Conservation (phyloP, 2,797 vertebrate genomes). For the Gouania willdenowi region DNA sequence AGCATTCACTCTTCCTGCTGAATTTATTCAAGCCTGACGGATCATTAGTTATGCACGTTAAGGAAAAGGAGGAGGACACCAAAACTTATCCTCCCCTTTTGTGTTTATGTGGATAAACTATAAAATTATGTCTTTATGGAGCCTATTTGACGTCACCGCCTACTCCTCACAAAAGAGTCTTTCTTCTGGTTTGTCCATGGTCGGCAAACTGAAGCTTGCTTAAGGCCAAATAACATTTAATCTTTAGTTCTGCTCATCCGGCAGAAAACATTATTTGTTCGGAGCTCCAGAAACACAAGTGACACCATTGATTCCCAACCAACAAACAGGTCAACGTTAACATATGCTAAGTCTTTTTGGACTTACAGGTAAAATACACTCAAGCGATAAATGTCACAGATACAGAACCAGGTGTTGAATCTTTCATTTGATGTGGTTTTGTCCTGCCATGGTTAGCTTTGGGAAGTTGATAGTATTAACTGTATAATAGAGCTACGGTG, state of each 20-base stretch:
- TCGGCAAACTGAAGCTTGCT: constrained; percentile 88
- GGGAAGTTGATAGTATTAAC: neutral
- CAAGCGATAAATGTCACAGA: constrained; percentile 5
- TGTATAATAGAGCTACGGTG: neutral
- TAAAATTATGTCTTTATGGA: constrained; percentile 82
- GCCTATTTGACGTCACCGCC: constrained; percentile 90
- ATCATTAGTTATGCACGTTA: constrained; percentile 91
- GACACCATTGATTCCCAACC: constrained; percentile 67
- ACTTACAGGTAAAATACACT: constrained; percentile 19
- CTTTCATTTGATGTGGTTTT: neutral
- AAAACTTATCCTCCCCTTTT: constrained; percentile 73
- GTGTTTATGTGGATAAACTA: constrained; percentile 81
- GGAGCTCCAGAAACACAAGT: constrained; percentile 77
- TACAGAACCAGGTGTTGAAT: neutral
- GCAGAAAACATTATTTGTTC: constrained; percentile 93
- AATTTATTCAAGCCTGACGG: constrained; percentile 78
- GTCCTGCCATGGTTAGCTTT: neutral
- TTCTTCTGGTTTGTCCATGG: constrained; percentile 83
- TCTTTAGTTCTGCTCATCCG: constrained; percentile 94
- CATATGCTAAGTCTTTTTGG: constrained; percentile 28
- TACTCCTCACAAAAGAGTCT: constrained; percentile 84
- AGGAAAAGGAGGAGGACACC: constrained; percentile 76
- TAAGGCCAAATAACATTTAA: constrained; percentile 90
- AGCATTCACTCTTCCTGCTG: constrained; percentile 54
- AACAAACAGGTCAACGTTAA: constrained; percentile 57